A percentile compares a stretch with the other conserved stretches of the same genome.
phyloP scores from a whole-genome alignment of 2,797 vertebrate genomes.

The Pelochelys cantorii region DNA sequence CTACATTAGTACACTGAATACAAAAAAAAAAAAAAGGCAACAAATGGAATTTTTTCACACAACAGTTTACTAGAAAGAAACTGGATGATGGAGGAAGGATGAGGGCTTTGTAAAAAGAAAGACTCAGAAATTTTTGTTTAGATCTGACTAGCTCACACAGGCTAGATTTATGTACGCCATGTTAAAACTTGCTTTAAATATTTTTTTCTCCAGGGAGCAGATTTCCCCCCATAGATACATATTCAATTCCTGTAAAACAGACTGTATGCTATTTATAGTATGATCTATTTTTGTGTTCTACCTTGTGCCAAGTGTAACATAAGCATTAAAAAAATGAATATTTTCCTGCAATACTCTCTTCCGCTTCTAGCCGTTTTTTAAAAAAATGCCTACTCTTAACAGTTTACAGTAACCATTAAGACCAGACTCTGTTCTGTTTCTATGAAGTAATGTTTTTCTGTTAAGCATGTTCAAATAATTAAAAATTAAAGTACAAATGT shows the following conservation, averaged over 20 bases:
- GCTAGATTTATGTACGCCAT: neutral
- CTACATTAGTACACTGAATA: fast-evolving
- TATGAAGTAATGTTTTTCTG: neutral
- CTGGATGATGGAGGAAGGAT: neutral
- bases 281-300: neutral
- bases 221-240: neutral
- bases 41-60: neutral
- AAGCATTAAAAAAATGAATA: neutral
- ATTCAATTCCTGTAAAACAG: neutral
- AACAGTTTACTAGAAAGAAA: neutral
- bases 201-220: neutral
- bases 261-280: neutral
- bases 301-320: neutral
- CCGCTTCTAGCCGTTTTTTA: neutral
- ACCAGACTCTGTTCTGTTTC: neutral
- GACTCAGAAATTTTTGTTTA: neutral
- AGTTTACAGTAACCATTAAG: neutral
- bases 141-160: neutral
- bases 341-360: neutral
- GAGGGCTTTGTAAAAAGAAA: neutral
- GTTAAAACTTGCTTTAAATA: neutral
- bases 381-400: neutral
- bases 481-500: neutral
- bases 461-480: neutral
- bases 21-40: neutral